Conservation (phyloP, 1,140 invertebrate genomes). For the Bombus turneri region DNA sequence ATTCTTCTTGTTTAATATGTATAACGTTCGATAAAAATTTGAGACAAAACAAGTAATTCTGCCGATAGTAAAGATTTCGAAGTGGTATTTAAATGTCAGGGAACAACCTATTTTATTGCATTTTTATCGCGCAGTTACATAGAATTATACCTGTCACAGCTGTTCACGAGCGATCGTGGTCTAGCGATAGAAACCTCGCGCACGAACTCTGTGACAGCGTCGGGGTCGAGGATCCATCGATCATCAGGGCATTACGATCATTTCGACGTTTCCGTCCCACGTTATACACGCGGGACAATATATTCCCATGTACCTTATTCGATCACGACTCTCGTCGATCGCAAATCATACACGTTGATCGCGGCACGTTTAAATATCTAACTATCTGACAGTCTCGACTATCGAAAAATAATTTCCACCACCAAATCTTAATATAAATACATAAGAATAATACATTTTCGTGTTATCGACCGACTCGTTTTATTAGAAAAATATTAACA, state of each 20-base stretch:
- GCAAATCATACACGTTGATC: slow-evolving; percentile 63
- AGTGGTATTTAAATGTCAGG: background rate
- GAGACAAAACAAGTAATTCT: background rate
- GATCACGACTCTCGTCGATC: slow-evolving; percentile 61
- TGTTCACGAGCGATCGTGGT: slow-evolving; percentile 31
- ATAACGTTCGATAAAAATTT: too few relatives aligned
- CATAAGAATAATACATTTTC: background rate
- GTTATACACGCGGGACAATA: slow-evolving; percentile 61
- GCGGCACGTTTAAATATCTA: slow-evolving; percentile 2
- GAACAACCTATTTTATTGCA: background rate
- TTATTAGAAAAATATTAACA: background rate
- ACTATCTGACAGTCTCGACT: background rate
- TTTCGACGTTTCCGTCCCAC: slow-evolving; percentile 59
- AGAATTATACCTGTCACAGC: slow-evolving; percentile 34
- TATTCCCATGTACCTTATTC: slow-evolving; percentile 70
- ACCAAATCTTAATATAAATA: background rate
- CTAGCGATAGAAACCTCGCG: slow-evolving; percentile 28
- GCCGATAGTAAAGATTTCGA: background rate
- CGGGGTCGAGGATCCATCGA: slow-evolving; percentile 53
- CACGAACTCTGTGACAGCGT: slow-evolving; percentile 23
- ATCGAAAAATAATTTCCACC: background rate
- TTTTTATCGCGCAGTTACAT: slow-evolving; percentile 17
- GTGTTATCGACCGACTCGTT: background rate
- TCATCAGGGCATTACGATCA: slow-evolving; percentile 54
- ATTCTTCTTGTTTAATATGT: too few relatives aligned